A percentile compares a stretch with the other conserved stretches of the same genome.
phyloP scores from a whole-genome alignment of 2,888 invertebrate species.

The Ennomos fuscantarius region DNA sequence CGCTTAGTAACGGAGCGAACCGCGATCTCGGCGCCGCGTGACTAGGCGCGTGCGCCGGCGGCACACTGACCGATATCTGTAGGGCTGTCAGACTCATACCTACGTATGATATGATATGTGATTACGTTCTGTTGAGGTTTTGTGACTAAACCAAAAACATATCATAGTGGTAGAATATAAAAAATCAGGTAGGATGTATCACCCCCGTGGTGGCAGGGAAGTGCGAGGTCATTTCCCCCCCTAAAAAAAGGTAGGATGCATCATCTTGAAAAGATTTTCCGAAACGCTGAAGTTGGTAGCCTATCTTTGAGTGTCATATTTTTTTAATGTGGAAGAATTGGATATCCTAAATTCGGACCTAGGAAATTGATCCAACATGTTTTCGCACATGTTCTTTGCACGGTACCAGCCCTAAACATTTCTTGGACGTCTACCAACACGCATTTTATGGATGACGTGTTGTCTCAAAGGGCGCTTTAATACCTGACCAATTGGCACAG shows the following conservation, averaged over 20 bases:
- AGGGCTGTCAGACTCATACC: slow-evolving; percentile 27
- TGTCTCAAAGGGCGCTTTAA: slow-evolving; percentile 15
- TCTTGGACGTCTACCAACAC: slow-evolving; percentile 21
- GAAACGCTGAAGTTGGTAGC: no score
- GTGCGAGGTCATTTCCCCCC: no score
- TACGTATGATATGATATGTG: slow-evolving; percentile 7
- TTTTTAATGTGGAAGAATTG: no score
- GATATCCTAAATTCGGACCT: no score
- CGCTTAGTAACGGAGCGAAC: slow-evolving; percentile 21
- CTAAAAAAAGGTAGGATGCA: no score
- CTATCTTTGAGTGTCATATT: no score
- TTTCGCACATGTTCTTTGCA: no score
- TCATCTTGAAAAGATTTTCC: no score
- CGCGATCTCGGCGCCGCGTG: slow-evolving; percentile 47
- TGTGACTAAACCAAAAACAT: no score
- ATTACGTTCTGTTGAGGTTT: not conserved
- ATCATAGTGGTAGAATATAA: not conserved
- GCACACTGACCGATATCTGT: slow-evolving; percentile 71
- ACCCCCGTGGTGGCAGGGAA: no score
- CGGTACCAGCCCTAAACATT: slow-evolving; percentile 15
- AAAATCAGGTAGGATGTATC: no score
- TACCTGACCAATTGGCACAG: slow-evolving; percentile 19
- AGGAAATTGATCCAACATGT: no score
- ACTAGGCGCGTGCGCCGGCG: slow-evolving; percentile 58
- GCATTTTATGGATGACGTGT: slow-evolving; percentile 7